These are phyloP conservation scores for Gymnothorax reevesii DNA, from an alignment of 2,797 vertebrate species.

Conservation along the genomic window DNA sequence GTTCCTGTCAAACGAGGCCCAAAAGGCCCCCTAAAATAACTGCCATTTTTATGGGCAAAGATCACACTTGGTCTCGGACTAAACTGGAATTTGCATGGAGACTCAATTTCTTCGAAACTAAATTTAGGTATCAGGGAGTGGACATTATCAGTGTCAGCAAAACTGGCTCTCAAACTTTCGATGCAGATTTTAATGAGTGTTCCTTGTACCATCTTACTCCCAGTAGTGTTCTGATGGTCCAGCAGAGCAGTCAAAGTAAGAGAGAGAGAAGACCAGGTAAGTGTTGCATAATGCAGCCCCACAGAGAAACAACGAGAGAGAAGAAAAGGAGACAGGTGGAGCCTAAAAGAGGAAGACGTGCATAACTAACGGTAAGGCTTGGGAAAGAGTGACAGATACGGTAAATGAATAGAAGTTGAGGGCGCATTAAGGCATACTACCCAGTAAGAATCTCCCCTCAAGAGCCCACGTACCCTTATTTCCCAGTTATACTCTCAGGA, in stretches of 20 bases:
- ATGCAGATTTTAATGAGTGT: not conserved
- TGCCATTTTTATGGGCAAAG: too few species aligned
- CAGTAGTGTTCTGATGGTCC: not conserved
- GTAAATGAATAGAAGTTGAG: not conserved
- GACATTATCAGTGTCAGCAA: too few species aligned
- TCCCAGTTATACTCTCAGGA: not conserved
- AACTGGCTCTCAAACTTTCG: slow-evolving; percentile 43
- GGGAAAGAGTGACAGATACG: not conserved
- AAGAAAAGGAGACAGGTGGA: not conserved
- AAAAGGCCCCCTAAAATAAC: slow-evolving; percentile 57
- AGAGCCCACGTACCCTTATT: not conserved
- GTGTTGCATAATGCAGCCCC: not conserved
- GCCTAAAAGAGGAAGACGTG: not conserved
- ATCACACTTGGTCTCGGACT: too few species aligned
- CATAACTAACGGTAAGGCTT: not conserved
- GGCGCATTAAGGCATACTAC: not conserved
- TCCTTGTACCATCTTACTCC: not conserved
- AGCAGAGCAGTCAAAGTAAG: not conserved
- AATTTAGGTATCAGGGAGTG: too few species aligned
- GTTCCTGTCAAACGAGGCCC: not conserved
- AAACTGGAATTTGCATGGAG: too few species aligned
- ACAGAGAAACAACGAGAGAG: not conserved
- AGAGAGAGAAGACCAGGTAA: not conserved
- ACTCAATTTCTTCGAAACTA: too few species aligned
- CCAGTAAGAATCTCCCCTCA: not conserved